Conservation (phyloP, 2,797 vertebrate genomes). For the Halcyon smyrnensis region DNA sequence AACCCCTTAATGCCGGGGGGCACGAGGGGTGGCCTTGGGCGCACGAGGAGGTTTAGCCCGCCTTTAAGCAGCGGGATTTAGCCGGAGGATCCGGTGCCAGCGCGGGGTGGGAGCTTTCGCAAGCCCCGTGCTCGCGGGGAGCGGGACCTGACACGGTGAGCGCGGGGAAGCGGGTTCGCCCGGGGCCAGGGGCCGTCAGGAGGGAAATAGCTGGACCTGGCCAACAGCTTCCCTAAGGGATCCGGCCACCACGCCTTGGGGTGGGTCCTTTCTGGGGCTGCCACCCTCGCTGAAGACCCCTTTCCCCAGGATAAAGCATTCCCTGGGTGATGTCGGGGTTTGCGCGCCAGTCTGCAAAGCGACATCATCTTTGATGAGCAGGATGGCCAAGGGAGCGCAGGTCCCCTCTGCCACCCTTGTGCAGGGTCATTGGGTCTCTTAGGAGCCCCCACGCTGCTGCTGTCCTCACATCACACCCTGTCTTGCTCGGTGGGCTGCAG, state of each 20-base stretch:
- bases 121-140: neutral
- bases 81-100: neutral
- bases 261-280: neutral
- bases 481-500: fast-evolving
- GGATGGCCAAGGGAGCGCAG: neutral
- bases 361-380: fast-evolving
- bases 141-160: neutral
- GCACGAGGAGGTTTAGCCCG: slow-evolving; percentile 29
- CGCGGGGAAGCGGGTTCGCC: fast-evolving
- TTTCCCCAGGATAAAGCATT: neutral
- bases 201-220: neutral
- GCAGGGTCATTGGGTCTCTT: neutral
- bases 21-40: neutral
- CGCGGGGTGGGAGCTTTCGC: neutral
- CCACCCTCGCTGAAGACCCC: fast-evolving
- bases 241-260: fast-evolving
- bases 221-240: fast-evolving
- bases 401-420: neutral
- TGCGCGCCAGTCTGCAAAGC: neutral
- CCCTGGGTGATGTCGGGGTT: fast-evolving
- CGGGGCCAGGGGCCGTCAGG: fast-evolving
- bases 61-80: slow-evolving; percentile 59
- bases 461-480: fast-evolving
- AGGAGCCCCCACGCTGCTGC: fast-evolving
- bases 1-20: slow-evolving; percentile 12